Percentiles rank a stretch among this genome's conserved stretches.
Evolutionary conservation across 1,140 invertebrate genomes (phyloP).

Genomic region (Aleiodes sp.): DNA sequence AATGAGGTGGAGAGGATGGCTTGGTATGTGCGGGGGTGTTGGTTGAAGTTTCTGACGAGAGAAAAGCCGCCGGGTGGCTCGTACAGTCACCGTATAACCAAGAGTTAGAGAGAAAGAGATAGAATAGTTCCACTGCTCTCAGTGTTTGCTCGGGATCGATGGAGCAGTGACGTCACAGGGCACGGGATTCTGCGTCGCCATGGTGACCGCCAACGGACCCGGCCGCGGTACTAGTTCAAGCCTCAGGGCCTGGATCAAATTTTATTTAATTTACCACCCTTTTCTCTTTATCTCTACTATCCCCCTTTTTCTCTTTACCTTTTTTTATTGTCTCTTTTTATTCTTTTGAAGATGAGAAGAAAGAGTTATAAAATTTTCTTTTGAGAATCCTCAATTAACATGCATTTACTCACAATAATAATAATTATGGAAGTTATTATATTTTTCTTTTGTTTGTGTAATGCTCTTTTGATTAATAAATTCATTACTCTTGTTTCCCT

Average conservation of each 20-base stretch:
- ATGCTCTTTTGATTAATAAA: too few relatives aligned
- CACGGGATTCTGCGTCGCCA: constrained; percentile 63
- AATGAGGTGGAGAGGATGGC: neutral
- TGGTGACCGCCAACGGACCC: constrained; percentile 66
- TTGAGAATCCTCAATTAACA: neutral
- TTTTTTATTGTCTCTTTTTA: neutral
- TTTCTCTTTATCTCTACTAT: constrained; percentile 18
- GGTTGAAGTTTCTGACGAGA: constrained; percentile 20
- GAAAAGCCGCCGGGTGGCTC: constrained; percentile 8
- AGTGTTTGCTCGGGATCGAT: constrained; percentile 55
- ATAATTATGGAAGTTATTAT: neutral
- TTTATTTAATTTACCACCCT: constrained; percentile 64
- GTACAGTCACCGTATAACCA: neutral
- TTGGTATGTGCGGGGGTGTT: constrained; percentile 13
- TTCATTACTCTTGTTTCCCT: too few relatives aligned
- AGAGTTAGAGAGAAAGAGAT: neutral
- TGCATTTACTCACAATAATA: neutral
- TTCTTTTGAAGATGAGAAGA: constrained; percentile 12
- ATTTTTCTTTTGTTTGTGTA: too few relatives aligned
- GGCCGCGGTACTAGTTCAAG: constrained; percentile 45
- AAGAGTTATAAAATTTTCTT: neutral
- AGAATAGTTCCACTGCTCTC: neutral
- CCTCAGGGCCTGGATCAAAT: constrained; percentile 57
- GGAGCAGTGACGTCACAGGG: constrained; percentile 65
- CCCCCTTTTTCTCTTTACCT: neutral